Percentiles rank a stretch among this genome's conserved stretches.
These are phyloP conservation scores for Arnoldichthys spilopterus DNA, from an alignment of 2,797 vertebrate species.

Conservation along the genomic window DNA sequence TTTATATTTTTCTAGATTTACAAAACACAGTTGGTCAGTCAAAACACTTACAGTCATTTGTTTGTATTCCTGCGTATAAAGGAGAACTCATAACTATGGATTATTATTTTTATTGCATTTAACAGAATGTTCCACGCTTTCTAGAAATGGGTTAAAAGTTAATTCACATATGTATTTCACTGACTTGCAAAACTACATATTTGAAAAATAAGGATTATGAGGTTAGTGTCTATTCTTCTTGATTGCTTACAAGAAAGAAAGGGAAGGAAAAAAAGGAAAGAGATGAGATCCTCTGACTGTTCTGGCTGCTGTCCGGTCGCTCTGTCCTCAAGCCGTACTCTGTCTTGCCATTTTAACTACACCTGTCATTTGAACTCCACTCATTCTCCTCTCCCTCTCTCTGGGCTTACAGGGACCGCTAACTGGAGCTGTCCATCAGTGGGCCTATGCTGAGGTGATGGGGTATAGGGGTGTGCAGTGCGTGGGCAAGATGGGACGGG, in stretches of 20 bases:
- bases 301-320: slow-evolving; percentile 67
- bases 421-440: slow-evolving; percentile 81
- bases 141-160: no score
- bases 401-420: slow-evolving; percentile 74
- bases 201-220: no score
- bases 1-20: no score
- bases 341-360: slow-evolving; percentile 82
- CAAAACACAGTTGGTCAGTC: no score
- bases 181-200: no score
- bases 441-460: slow-evolving; percentile 65
- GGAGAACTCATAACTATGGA: no score
- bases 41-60: no score
- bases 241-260: neutral
- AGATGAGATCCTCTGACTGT: slow-evolving; percentile 72
- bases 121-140: no score
- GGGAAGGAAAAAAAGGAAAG: slow-evolving; percentile 57
- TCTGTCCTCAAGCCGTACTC: slow-evolving; percentile 78
- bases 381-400: slow-evolving; percentile 78
- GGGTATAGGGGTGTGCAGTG: slow-evolving; percentile 60
- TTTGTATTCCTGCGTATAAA: no score
- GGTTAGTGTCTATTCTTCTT: neutral
- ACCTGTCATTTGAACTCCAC: slow-evolving; percentile 84
- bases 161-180: no score
- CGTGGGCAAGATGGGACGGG: slow-evolving; percentile 58
- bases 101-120: no score